Evolutionary conservation across 1,140 invertebrate genomes (phyloP).

Genomic region (Atta cephalotes): DNA sequence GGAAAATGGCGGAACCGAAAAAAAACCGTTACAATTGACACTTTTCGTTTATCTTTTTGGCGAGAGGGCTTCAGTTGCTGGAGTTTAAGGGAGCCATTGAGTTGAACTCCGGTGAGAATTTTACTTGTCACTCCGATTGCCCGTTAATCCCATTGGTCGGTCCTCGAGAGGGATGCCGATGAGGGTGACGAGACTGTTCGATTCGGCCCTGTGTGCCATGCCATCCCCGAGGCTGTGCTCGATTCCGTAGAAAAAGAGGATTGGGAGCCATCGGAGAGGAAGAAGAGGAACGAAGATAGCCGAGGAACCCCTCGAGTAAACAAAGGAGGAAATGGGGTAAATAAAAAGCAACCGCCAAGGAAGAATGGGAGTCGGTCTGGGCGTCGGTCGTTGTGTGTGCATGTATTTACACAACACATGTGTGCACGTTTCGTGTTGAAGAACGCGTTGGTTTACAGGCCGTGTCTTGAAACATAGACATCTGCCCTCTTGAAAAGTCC

Average conservation of each 20-base stretch:
- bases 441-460: conserved; percentile 14
- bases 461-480: conserved; percentile 15
- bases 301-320: conserved; percentile 77
- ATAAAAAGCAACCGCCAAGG: conserved; percentile 79
- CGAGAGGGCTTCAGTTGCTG: conserved; percentile 35
- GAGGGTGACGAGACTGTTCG: conserved; percentile 65
- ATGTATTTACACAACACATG: conserved; percentile 48
- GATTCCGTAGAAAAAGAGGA: conserved; percentile 25
- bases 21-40: neutral
- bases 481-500: neutral
- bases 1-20: neutral
- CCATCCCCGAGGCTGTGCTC: conserved; percentile 29
- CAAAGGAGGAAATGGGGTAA: conserved; percentile 82
- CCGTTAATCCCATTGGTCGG: conserved; percentile 62
- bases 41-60: conserved; percentile 46
- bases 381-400: conserved; percentile 41
- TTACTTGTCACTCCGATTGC: conserved; percentile 58
- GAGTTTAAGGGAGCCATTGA: conserved; percentile 54
- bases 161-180: conserved; percentile 19
- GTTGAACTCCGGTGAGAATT: conserved; percentile 57
- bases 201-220: conserved; percentile 42
- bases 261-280: neutral
- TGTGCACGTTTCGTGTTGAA: conserved; percentile 9
- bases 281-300: conserved; percentile 21
- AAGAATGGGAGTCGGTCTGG: conserved; percentile 52